Conservation (phyloP, 2,888 invertebrate genomes). For the Cheilosia scutellata region DNA sequence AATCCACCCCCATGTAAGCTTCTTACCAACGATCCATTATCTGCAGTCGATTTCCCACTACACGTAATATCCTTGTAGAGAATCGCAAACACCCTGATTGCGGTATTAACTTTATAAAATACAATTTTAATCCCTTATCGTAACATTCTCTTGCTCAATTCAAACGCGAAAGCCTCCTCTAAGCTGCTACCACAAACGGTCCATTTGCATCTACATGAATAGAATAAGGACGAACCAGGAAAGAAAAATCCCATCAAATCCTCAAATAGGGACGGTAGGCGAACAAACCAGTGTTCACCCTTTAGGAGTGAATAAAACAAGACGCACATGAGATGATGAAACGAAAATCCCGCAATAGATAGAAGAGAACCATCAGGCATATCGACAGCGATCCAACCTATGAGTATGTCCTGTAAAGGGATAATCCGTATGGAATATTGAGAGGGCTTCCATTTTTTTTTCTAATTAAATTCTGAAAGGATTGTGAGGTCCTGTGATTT, state of each 20-base stretch:
- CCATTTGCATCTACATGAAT: slow-evolving; percentile 39
- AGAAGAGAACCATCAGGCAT: slow-evolving; percentile 17
- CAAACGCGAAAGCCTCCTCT: slow-evolving; percentile 27
- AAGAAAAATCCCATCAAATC: slow-evolving; percentile 52
- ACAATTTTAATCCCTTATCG: slow-evolving; percentile 45
- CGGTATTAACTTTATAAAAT: slow-evolving; percentile 46
- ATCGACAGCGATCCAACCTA: slow-evolving; percentile 28
- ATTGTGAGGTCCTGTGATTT: slow-evolving; percentile 44
- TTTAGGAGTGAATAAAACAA: slow-evolving; percentile 33
- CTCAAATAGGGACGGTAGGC: slow-evolving; percentile 23
- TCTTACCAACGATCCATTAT: background rate
- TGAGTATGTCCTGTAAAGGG: slow-evolving; percentile 39
- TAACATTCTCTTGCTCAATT: slow-evolving; percentile 5
- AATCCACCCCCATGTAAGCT: background rate
- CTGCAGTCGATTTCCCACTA: background rate
- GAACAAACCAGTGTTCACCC: background rate
- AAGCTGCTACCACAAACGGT: slow-evolving; percentile 24
- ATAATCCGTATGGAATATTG: slow-evolving; percentile 60
- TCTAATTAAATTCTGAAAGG: slow-evolving; percentile 27
- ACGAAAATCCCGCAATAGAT: slow-evolving; percentile 27
- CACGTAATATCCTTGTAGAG: too few species aligned
- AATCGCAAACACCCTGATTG: slow-evolving; percentile 1
- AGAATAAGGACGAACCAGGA: background rate
- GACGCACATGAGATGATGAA: slow-evolving; percentile 47
- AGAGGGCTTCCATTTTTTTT: slow-evolving; percentile 9